These are phyloP conservation scores for Pyrrhura leucotis DNA, from an alignment of 2,797 vertebrate genomes.

Conservation along the genomic window DNA sequence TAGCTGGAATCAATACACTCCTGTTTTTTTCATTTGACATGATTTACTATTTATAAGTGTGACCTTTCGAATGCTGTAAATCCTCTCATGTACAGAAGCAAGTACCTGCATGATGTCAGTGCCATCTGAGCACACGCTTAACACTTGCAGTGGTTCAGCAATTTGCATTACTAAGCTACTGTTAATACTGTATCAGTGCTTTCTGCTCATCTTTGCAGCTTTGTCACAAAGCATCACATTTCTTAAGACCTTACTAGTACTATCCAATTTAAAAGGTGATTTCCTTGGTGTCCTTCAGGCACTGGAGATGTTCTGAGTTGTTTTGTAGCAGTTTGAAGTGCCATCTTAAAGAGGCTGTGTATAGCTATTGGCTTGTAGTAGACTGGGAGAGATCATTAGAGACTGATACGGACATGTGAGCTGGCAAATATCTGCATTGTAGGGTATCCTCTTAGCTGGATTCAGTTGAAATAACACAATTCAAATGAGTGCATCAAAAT, in stretches of 20 bases:
- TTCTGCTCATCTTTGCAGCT: background rate
- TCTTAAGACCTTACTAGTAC: background rate
- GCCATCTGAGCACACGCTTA: background rate
- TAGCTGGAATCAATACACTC: background rate
- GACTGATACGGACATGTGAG: background rate
- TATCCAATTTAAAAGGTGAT: background rate
- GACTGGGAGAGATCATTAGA: background rate
- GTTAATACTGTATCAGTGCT: background rate
- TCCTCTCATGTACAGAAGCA: background rate
- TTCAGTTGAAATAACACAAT: background rate
- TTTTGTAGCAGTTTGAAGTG: background rate
- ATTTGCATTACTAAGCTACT: background rate
- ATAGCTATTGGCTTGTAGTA: background rate
- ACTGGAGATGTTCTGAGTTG: background rate
- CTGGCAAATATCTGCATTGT: background rate
- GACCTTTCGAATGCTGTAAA: background rate
- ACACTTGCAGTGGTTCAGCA: background rate
- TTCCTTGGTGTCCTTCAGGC: background rate
- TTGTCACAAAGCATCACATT: background rate
- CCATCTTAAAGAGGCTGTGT: background rate
- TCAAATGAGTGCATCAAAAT: background rate
- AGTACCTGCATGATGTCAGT: background rate
- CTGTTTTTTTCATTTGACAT: background rate
- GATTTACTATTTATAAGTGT: background rate
- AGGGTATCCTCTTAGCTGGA: background rate